Evolutionary conservation across 1,140 invertebrate species (phyloP), one percentile per base, ranked within the genome.

Genomic region (Aethina tumida): DNA sequence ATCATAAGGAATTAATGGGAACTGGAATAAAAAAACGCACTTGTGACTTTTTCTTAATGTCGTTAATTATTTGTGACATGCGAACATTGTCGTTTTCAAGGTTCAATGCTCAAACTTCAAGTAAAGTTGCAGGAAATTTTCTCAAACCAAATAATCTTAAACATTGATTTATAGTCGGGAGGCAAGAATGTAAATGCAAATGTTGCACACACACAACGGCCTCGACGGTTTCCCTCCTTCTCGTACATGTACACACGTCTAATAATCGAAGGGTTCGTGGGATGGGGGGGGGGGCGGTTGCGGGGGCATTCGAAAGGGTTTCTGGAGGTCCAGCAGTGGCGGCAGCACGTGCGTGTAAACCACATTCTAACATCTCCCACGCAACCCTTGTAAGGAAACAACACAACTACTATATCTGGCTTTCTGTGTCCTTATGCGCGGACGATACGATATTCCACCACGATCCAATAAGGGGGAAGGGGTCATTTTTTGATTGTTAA

Each of bases 301-400:
- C 25, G 35, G 35, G 31, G 20, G 34, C 14, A 12, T 38, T 18
- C 20, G 29, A 35, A 39, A 31, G 39, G 37, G 40, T 41, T 39
- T 8, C 22, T 24, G 22, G 22, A 8, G 22, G 22, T 8, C n/a
- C 22, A n/a, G n/a, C 38, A 48, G 50, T 45, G 45, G 42, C 52
- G 45, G 52, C 43, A 55, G 52, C 52, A 55, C 52, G 52, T 55
- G 52, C 52, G 52, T 55, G 52, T 52, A 50, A 55, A 55, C 52
- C 52, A 47, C 52, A 55, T 34, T 55, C 47, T 52, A 52, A 50
- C 47, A 52, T 52, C 50, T 41, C 50, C 52, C 47, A 50, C 47
- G 47, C 47, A 55, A 52, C 50, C 50, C 50, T 52, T 52, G 49
- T 54, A 55, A 55, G 52, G 52, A 55, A 55, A 55, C 52, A 55